Evolutionary conservation across 2,888 invertebrate genomes (phyloP), one percentile per base, ranked within the genome.

Genomic region (Hecatera dysodea): DNA sequence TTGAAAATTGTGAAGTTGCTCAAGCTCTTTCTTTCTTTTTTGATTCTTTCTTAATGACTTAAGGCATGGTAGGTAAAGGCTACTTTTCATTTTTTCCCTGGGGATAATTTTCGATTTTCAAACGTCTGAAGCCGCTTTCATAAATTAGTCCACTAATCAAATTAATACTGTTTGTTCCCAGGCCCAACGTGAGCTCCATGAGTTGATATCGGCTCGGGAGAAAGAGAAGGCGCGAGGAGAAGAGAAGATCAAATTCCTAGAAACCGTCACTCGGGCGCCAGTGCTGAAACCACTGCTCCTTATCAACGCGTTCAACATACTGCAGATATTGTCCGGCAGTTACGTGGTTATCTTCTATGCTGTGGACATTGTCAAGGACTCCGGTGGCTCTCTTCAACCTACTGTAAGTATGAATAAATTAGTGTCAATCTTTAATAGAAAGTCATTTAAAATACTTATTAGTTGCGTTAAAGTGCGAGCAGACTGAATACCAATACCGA

Each of bases 271-370:
- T 19, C 93, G 97, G 64, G 96, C 97, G 0, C 96, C 97, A 27
- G 97, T 98, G 0, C 89, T 97, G 9, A 98, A 98, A 86, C 98
- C 98, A 0, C 94, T 98, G 67, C 90, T 97, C 15, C 97, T 98
- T 57, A 97, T 98, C 85, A 97, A 97, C 86, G 94, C 97, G 0
- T 98, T 98, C 93, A 97, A 97, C 89, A 91, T 97, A 81, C 95
- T 98, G 76, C 98, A 98, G 90, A 97, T 97, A 80, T 92, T 97
- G 52, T 97, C 98, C 7, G 98, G 98, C 61, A 98, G 98, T 24
- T 98, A 97, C 87, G 96, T 98, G 19, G 97, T 98, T 68, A 97
- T 98, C 67, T 98, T 98, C 92, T 98, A 98, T 88, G 98, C 98
- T 0, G 97, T 98, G 0, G 97, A 98, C 84, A 97, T 98, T 69